phyloP scores from a whole-genome alignment of 2,888 invertebrate species.

The Sinopyrophorus schimmeli region DNA sequence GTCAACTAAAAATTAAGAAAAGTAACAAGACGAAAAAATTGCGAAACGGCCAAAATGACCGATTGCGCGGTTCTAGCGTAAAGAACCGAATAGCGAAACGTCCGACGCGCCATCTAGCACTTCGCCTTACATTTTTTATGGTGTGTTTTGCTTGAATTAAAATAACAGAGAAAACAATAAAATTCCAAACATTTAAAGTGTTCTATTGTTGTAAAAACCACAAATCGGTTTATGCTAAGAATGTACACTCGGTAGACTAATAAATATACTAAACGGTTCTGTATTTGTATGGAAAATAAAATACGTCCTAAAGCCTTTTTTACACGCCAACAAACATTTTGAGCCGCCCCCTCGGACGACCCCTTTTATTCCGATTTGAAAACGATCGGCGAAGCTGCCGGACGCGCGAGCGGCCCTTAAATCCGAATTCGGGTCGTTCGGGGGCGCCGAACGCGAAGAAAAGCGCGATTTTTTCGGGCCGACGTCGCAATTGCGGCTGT shows the following conservation, averaged over 20 bases:
- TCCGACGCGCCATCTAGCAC: no score
- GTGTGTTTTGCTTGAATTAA: constrained; percentile 23
- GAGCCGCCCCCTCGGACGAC: not conserved
- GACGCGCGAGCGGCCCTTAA: no score
- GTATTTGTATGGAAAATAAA: constrained; percentile 36
- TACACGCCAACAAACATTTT: constrained; percentile 7
- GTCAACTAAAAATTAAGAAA: no score
- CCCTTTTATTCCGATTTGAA: not conserved
- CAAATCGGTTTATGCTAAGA: constrained; percentile 51
- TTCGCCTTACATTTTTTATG: constrained; percentile 28
- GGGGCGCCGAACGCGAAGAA: no score
- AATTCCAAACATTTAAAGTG: constrained; percentile 54
- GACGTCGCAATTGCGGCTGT: no score
- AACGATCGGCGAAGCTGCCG: no score
- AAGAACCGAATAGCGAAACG: no score
- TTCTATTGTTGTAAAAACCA: constrained; percentile 53
- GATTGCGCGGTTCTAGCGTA: no score
- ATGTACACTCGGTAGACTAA: constrained; percentile 48
- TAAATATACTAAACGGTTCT: constrained; percentile 48
- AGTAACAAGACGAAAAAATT: no score
- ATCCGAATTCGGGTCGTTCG: no score
- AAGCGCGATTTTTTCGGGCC: no score
- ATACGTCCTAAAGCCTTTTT: constrained; percentile 19
- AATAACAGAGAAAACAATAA: constrained; percentile 45
- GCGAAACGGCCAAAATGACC: no score